Base-by-base conservation (phyloP, 2,888 invertebrate species). In the Hyposoter dolosus region DNA sequence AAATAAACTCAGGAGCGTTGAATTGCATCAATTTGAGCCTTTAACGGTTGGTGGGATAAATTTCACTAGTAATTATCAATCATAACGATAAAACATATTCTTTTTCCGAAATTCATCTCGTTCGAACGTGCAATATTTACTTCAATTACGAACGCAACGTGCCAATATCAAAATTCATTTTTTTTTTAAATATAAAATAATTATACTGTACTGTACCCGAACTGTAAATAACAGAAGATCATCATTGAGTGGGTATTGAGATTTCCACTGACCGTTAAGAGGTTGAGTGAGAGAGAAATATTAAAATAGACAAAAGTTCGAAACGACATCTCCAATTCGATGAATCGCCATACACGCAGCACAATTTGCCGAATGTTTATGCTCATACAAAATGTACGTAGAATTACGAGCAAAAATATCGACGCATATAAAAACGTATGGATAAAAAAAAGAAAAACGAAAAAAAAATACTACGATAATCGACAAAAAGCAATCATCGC, bases 1-100 rank as follows among this genome's bases (percentile, higher is more conserved):
- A 83, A 50, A 53, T 71, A 79, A 71, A 50, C 45, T 50, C 76
- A 77, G 45, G 56, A 82, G 82, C 66, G 56, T 63, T 65, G 17
- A 72, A 68, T 56, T 45, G 28, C 56, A 56, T 60, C 32, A 15
- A 56, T 68, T 76, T 60, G 40, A 71, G 17, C 69, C 40, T 69
- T 28, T 43, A 56, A 78, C 53, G 78, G 47, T 78, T 68, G 78
- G 56, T 60, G 68, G 69, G 17, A 45, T 35, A 45, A 56, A n/a
- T 78, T 78, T 53, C 7, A 45, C 56, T 43, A 69, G 56, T 56
- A 60, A 56, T 78, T 69, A 69, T 78, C 56, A 35, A 69, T 40
- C 45, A n/a, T 17, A 45, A 66, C 12, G 17, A 12, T 63, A 17
- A 23, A 15, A 28, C 7, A 63, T 43, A 43, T 23, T 45, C 32